Evolutionary conservation across 2,113 vertebrate species (phyloP).

Genomic region (Neotoma lepida): DNA sequence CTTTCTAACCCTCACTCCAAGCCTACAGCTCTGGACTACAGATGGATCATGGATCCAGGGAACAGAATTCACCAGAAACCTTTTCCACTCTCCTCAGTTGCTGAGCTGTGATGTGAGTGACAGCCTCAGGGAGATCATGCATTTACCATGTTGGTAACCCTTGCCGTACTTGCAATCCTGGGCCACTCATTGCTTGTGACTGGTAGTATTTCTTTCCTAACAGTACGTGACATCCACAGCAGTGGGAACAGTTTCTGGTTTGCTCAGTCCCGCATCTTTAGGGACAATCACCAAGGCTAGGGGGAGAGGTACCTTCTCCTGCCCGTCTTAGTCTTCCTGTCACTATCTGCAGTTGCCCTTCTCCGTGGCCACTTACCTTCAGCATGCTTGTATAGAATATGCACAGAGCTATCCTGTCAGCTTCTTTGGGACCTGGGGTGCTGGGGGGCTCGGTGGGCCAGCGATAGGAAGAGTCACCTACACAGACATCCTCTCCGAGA

Average conservation of each 20-base stretch:
- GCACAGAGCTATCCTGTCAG: not conserved
- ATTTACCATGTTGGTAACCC: fast-evolving
- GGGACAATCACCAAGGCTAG: not conserved
- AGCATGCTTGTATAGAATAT: not conserved
- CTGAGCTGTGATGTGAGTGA: not conserved
- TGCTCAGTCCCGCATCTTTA: not conserved
- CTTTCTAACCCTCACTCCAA: not conserved
- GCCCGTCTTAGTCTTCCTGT: fast-evolving
- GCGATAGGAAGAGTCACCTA: fast-evolving
- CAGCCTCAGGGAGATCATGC: not conserved
- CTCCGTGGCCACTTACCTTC: not conserved
- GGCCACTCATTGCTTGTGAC: too few species aligned
- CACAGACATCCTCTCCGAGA: fast-evolving
- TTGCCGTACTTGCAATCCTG: fast-evolving
- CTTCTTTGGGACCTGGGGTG: not conserved
- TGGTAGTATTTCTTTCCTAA: not conserved
- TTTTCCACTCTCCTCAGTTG: not conserved
- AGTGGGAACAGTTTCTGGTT: not conserved
- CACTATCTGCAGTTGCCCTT: fast-evolving
- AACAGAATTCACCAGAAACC: not conserved
- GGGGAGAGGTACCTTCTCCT: not conserved
- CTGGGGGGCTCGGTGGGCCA: fast-evolving
- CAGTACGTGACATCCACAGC: too few species aligned
- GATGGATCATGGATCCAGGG: fast-evolving
- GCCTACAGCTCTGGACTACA: not conserved